phyloP scores from a whole-genome alignment of 2,888 invertebrate genomes.

The Torymus auratus region DNA sequence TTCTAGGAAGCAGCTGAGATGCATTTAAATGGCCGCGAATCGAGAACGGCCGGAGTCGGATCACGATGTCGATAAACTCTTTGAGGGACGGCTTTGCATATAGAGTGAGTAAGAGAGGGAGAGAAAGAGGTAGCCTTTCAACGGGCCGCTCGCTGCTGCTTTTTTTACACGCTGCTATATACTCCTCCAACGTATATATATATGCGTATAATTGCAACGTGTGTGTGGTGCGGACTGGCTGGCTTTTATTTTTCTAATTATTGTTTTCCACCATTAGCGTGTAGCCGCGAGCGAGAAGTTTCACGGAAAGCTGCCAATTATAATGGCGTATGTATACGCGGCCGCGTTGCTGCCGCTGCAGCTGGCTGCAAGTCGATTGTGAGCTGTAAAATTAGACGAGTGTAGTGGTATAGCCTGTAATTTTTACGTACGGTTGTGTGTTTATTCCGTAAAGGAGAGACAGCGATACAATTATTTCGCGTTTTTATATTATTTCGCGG shows the following conservation, averaged over 20 bases:
- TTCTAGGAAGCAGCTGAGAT: constrained; percentile 67
- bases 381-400: no score
- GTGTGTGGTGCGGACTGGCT: not conserved
- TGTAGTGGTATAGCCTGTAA: no score
- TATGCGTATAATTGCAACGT: constrained; percentile 31
- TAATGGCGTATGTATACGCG: no score
- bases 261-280: constrained; percentile 18
- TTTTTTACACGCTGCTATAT: not conserved
- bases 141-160: constrained; percentile 13
- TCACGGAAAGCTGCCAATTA: constrained; percentile 9
- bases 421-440: no score
- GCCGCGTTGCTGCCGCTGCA: no score
- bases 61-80: constrained; percentile 58
- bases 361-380: no score
- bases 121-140: constrained; percentile 36
- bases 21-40: constrained; percentile 65
- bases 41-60: constrained; percentile 50
- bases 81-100: constrained; percentile 54
- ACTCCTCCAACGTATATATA: not conserved
- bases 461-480: no score
- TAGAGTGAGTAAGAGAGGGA: not conserved
- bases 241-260: constrained; percentile 40
- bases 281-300: constrained; percentile 24
- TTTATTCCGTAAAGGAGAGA: no score
- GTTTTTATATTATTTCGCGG: no score